These are phyloP conservation scores for Meloidogyne hapla DNA, from an alignment of 1,140 invertebrate genomes.

Conservation along the genomic window DNA sequence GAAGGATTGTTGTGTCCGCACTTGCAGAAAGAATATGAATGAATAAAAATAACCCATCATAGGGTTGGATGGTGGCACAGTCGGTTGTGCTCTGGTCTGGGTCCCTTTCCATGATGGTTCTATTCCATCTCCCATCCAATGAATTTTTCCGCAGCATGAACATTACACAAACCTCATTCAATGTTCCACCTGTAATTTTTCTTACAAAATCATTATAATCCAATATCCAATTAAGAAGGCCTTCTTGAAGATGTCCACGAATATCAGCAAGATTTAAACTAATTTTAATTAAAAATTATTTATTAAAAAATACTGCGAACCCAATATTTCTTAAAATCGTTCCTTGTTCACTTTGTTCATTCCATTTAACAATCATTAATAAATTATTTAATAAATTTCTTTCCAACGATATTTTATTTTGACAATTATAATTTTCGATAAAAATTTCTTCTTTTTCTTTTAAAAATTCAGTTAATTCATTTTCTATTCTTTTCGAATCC, in stretches of 20 bases:
- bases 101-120: too few relatives aligned
- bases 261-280: conserved; percentile 35
- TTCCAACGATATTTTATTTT: neutral
- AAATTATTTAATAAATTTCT: conserved; percentile 27
- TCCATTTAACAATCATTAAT: conserved; percentile 26
- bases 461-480: conserved; percentile 10
- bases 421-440: neutral
- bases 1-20: too few relatives aligned
- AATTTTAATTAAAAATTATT: neutral
- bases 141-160: too few relatives aligned
- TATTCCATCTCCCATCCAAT: too few relatives aligned
- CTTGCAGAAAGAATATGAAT: too few relatives aligned
- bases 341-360: conserved; percentile 12
- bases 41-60: too few relatives aligned
- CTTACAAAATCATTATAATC: conserved; percentile 23
- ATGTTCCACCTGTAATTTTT: neutral
- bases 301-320: neutral
- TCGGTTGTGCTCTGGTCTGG: too few relatives aligned
- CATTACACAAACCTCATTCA: neutral
- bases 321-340: neutral
- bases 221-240: conserved; percentile 28
- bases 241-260: conserved; percentile 32
- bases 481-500: conserved; percentile 1
- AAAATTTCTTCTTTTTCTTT: neutral
- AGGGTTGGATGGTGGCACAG: too few relatives aligned